Conservation (phyloP, 2,113 vertebrate genomes). For the Mus pahari region DNA sequence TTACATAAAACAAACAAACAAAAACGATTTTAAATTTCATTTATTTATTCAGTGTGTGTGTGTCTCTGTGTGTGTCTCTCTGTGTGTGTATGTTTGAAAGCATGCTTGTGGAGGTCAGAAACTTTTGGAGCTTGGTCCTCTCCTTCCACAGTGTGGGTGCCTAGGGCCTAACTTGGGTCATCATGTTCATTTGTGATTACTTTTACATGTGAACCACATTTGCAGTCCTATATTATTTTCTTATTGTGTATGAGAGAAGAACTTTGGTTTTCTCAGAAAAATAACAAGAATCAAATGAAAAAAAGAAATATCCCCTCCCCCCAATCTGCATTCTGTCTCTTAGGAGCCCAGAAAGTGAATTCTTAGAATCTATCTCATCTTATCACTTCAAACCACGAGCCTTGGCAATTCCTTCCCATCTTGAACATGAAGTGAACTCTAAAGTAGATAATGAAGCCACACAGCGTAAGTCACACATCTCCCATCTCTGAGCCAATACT, state of each 20-base stretch:
- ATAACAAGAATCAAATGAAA: neutral
- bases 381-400: neutral
- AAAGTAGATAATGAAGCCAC: neutral
- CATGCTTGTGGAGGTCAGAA: neutral
- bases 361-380: neutral
- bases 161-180: no score
- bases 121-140: neutral
- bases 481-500: neutral
- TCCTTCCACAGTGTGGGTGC: neutral
- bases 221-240: neutral
- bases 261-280: neutral
- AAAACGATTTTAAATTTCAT: neutral
- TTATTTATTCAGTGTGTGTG: neutral
- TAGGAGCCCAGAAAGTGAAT: neutral
- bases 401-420: slow-evolving; percentile 21
- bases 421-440: neutral
- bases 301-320: neutral
- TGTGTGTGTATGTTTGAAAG: neutral
- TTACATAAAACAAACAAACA: no score
- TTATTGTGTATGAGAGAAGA: neutral
- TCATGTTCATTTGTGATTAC: neutral
- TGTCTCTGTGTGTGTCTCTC: neutral
- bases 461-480: neutral
- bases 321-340: neutral
- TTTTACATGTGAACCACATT: neutral